Base-by-base conservation (phyloP, 1,140 invertebrate genomes). In the Atta colombica region DNA sequence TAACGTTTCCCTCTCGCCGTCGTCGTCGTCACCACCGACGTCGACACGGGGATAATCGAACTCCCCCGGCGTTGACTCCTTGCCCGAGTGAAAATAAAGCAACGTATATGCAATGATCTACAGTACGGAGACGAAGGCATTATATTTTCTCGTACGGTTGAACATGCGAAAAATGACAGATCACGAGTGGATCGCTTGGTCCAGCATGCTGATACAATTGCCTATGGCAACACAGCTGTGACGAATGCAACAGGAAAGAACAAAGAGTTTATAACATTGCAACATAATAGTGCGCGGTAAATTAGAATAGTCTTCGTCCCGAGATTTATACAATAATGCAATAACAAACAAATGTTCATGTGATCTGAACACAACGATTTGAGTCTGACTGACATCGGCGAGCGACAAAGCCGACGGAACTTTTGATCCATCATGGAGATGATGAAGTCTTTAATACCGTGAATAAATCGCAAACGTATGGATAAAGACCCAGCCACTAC, bases 11-110 rank as follows among this genome's bases (percentile, higher is more conserved):
- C 45, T 71, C 39, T 75, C 78, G 75, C 53, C 68, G 63, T 60
- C 61, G 31, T 77, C 49, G 49, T 25, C 68, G 49, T n/a, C 72
- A 49, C 51, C 60, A n/a, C 28, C 66, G 21, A 18, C 74, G 58
- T 45, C 80, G 74, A 75, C 85, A 60, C 31, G 55, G 25, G 66
- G 61, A 87, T 87, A 89, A 90, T 89, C 89, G 88, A 90, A 89
- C 88, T 35, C n/a, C 77, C 77, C 68, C 35, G 12, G 25, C 51
- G 31, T 68, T 69, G 87, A 68, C 72, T 63, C 49, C 31, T 45
- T 55, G 25, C 16, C 49, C 71, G 77, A 88, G 72, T 88, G 72
- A 61, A 88, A 77, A 60, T 75, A 77, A 77, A 51, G n/a, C 3
- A 1, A n/a, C 14, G n/a, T 21, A 49, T 6, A 68, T 49, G 39